phyloP scores from a whole-genome alignment of 2,888 invertebrate genomes.

The Acleris sparsana region DNA sequence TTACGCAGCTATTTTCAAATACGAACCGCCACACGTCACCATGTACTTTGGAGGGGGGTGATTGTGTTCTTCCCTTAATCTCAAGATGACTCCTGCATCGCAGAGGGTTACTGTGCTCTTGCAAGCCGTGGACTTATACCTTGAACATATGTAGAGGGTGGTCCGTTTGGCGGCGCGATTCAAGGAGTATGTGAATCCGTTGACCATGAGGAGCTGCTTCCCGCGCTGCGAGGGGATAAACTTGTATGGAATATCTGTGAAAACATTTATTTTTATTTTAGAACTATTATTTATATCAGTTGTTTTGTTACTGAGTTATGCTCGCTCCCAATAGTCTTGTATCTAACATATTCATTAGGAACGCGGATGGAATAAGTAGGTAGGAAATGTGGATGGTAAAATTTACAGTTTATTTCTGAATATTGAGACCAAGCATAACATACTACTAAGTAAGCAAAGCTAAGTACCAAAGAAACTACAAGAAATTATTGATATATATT shows the following conservation, averaged over 20 bases:
- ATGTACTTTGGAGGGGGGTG: constrained; percentile 24
- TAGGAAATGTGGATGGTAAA: no score
- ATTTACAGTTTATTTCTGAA: no score
- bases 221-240: constrained; percentile 33
- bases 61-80: constrained; percentile 16
- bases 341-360: no score
- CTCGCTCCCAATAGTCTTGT: no score
- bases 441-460: no score
- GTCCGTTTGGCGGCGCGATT: constrained; percentile 3
- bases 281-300: no score
- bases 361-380: no score
- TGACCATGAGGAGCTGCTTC: constrained; percentile 24
- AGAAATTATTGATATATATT: no score
- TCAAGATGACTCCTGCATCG: constrained; percentile 3
- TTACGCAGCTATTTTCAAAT: constrained; percentile 39
- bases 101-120: constrained; percentile 19
- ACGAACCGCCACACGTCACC: constrained; percentile 13
- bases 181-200: constrained; percentile 26
- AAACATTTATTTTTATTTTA: neutral
- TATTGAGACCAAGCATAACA: no score
- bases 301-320: no score
- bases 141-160: constrained; percentile 22
- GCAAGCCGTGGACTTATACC: constrained; percentile 23
- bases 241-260: constrained; percentile 11
- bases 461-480: no score